phyloP scores from a whole-genome alignment of 2,113 vertebrate genomes.

The Nicator chloris region DNA sequence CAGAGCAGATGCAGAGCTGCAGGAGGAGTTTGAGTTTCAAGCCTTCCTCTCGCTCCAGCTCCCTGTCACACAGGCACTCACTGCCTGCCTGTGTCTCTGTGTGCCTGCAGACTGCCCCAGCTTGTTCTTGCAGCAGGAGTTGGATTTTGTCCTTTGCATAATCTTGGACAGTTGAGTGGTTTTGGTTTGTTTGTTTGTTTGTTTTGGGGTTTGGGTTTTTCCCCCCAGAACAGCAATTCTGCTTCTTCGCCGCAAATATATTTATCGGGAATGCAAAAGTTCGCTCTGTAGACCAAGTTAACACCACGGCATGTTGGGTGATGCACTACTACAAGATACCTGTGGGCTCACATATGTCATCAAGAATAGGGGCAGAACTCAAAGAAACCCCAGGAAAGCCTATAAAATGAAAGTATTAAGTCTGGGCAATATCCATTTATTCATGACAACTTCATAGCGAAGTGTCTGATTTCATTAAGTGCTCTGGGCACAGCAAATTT shows the following conservation, averaged over 20 bases:
- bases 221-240: neutral
- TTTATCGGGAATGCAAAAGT: neutral
- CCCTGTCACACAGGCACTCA: neutral
- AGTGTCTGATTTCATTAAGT: neutral
- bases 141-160: neutral
- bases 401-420: neutral
- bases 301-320: neutral
- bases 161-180: neutral
- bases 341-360: neutral
- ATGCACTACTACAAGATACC: rapidly evolving
- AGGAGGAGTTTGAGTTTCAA: slow-evolving; percentile 56
- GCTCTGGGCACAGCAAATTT: neutral
- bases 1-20: slow-evolving; percentile 60
- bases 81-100: neutral
- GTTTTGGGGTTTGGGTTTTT: rapidly evolving
- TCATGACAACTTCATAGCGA: neutral
- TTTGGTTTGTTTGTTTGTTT: neutral
- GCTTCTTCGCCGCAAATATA: neutral
- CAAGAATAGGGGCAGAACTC: neutral
- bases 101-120: neutral
- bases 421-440: neutral
- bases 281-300: neutral
- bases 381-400: neutral
- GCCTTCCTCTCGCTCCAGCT: neutral
- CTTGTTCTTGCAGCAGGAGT: neutral